A percentile compares a stretch with the other conserved stretches of the same genome.
Evolutionary conservation across 2,888 invertebrate genomes (phyloP).

Genomic region (Clanis bilineata): DNA sequence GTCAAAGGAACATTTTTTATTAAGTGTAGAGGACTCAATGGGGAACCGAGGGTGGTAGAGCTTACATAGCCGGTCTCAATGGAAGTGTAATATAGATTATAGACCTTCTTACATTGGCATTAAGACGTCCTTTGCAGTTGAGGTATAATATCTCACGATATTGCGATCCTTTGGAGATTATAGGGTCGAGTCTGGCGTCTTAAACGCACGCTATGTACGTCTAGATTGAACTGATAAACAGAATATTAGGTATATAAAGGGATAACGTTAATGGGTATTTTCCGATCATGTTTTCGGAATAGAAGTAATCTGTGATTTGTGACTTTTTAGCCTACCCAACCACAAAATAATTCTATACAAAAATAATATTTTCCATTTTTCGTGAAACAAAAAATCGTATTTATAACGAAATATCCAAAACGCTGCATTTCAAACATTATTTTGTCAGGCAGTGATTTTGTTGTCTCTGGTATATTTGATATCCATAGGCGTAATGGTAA

Average conservation of each 20-base stretch:
- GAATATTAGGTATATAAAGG: not conserved
- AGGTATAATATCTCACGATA: slow-evolving; percentile 53
- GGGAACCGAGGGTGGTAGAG: not conserved
- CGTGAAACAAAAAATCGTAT: no score
- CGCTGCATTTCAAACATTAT: no score
- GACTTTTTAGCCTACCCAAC: no score
- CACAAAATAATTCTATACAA: no score
- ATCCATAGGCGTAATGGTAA: no score
- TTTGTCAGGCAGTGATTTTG: no score
- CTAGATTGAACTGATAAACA: slow-evolving; percentile 2
- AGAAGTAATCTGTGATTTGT: no score
- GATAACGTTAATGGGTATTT: not conserved
- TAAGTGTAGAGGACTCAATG: not conserved
- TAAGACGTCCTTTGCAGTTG: slow-evolving; percentile 55
- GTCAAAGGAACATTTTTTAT: not conserved
- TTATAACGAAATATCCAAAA: no score
- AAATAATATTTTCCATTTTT: no score
- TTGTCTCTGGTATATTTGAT: no score
- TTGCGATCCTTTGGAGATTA: slow-evolving; percentile 54
- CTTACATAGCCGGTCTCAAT: slow-evolving; percentile 23
- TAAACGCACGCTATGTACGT: slow-evolving; percentile 19
- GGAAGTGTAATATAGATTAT: slow-evolving; percentile 56
- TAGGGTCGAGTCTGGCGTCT: slow-evolving; percentile 50
- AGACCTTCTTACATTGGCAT: slow-evolving; percentile 42
- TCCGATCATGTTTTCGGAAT: no score